Base-by-base conservation (phyloP, 2,888 invertebrate species). In the Creontiades dilutus region DNA sequence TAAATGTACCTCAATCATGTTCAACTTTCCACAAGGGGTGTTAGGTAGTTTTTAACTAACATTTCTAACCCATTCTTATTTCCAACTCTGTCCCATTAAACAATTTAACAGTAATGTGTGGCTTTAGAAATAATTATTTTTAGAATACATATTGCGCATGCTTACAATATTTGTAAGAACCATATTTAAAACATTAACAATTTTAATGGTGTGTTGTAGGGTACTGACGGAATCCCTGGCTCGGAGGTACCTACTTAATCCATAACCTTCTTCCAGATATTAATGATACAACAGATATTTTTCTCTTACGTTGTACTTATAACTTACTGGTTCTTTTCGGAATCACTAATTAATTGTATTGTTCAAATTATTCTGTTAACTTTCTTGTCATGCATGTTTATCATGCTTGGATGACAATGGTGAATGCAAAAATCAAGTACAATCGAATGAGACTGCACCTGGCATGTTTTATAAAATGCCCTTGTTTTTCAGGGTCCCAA, bases 181-280 rank as follows among this genome's bases (percentile, higher is more conserved):
- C 1, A 16, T 78, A 28, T 78, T 78, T 28, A 28, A 47, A 90
- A 55, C 47, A 78, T 86, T 81, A 90, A 89, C n/a, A 82, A 23
- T 75, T 75, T 47, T 86, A 86, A 86, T 86, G 47, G 23, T 81
- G 90, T 90, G 82, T 91, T 96, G 93, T 95, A 98, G 98, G 98
- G 98, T 93, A 98, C 98, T 91, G 98, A 98, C 94, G 98, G 98
- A 93, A 98, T 98, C 93, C 98, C 98, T 93, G 98, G 98, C 93
- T 96, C 96, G 94, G 97, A 97, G 96, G 97, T 97, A 95, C 94
- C 90, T 90, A 78, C 78, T 57, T 28, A 61, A 86, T 52, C 68
- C 86, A 52, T 86, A 86, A 86, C 76, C 27, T n/a, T 48, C 76
- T 86, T 86, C 76, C 68, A 14, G 37, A 68, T 80, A 47, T 4